phyloP scores from a whole-genome alignment of 2,888 invertebrate genomes.

The Chironomus riparius region DNA sequence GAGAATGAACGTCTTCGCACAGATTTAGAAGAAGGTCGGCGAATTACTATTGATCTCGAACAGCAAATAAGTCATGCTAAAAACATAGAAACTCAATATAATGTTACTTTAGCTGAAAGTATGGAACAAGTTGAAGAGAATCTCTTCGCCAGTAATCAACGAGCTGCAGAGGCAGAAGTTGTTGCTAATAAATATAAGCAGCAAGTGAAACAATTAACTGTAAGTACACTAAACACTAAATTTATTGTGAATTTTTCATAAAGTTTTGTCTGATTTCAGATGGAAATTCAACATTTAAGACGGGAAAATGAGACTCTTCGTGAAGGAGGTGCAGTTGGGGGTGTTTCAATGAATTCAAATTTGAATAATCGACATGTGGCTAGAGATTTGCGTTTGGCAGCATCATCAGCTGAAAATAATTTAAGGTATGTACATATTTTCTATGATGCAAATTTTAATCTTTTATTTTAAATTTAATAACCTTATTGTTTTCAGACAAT shows the following conservation, averaged over 20 bases:
- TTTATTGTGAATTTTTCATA: background rate
- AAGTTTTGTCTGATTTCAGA: conserved; percentile 37
- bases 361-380: conserved; percentile 47
- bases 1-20: conserved; percentile 45
- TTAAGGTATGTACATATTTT: conserved; percentile 50
- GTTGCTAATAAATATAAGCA: conserved; percentile 55
- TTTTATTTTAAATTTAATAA: background rate
- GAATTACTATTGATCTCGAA: conserved; percentile 48
- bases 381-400: conserved; percentile 52
- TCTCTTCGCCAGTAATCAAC: conserved; percentile 49
- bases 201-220: conserved; percentile 61
- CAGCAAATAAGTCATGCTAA: conserved; percentile 46
- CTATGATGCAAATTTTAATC: background rate
- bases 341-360: conserved; percentile 34
- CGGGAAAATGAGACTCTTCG: conserved; percentile 47
- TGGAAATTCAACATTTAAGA: conserved; percentile 44
- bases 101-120: conserved; percentile 47
- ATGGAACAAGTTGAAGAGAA: conserved; percentile 51
- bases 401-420: conserved; percentile 55
- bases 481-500: conserved; percentile 46
- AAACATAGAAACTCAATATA: conserved; percentile 47
- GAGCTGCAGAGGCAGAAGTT: conserved; percentile 53
- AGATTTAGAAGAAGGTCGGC: conserved; percentile 48
- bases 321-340: conserved; percentile 44
- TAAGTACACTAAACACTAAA: conserved; percentile 37